Evolutionary conservation across 1,140 invertebrate genomes (phyloP).

Genomic region (Drosophila ficusphila): DNA sequence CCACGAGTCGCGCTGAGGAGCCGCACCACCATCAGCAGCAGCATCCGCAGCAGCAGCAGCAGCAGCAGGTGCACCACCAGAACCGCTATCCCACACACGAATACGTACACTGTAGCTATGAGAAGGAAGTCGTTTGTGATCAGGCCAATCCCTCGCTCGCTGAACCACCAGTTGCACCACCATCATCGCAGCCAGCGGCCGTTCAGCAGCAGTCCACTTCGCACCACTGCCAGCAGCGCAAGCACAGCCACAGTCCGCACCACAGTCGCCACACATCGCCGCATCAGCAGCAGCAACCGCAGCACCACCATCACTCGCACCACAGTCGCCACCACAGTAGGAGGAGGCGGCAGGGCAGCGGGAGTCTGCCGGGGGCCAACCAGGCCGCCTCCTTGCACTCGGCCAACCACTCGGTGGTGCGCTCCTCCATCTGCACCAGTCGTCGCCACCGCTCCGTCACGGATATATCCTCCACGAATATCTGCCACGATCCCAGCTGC

Average conservation of each 20-base stretch:
- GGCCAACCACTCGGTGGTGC: slow-evolving; percentile 15
- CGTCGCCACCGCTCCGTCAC: slow-evolving; percentile 78
- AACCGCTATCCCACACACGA: slow-evolving; percentile 70
- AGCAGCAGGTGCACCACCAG: slow-evolving; percentile 34
- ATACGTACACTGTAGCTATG: slow-evolving; percentile 84
- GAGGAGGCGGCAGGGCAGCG: slow-evolving; percentile 65
- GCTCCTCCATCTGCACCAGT: slow-evolving; percentile 51
- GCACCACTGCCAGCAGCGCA: slow-evolving; percentile 55
- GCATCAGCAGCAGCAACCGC: slow-evolving; percentile 41
- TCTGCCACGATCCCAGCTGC: slow-evolving; percentile 72
- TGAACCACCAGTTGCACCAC: slow-evolving; percentile 34
- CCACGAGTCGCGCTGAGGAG: slow-evolving; percentile 77
- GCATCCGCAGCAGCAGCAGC: slow-evolving; percentile 54
- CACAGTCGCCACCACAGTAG: slow-evolving; percentile 66
- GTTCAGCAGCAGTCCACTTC: slow-evolving; percentile 6
- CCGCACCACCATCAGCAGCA: slow-evolving; percentile 40
- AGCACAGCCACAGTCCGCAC: slow-evolving; percentile 73
- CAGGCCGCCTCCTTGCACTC: slow-evolving; percentile 27
- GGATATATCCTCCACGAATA: slow-evolving; percentile 66
- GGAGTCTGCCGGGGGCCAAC: slow-evolving; percentile 66
- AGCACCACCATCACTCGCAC: slow-evolving; percentile 31
- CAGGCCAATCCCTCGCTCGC: slow-evolving; percentile 62
- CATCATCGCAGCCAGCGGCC: no score
- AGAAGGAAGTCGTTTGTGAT: slow-evolving; percentile 83
- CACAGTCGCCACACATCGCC: slow-evolving; percentile 72